Conservation (phyloP, 2,113 vertebrate genomes). For the Sphyrna mokarran region DNA sequence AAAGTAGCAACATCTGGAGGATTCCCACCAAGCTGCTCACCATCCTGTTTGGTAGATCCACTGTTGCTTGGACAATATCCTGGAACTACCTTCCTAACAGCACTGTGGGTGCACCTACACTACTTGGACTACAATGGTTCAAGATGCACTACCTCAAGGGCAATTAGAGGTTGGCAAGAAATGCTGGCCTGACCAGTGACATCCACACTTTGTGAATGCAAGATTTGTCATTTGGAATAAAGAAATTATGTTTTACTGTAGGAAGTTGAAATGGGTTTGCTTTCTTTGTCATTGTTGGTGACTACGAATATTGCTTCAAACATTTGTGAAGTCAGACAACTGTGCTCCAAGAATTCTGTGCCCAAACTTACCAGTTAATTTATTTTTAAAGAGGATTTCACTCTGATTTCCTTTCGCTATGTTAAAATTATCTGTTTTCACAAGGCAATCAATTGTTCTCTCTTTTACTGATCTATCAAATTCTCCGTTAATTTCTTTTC, state of each 20-base stretch:
- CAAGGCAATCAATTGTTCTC: neutral
- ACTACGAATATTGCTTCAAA: neutral
- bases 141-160: too few species aligned
- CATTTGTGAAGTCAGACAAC: neutral
- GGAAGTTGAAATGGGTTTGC: neutral
- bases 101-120: too few species aligned
- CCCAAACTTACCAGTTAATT: neutral
- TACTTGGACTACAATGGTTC: too few species aligned
- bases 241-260: neutral
- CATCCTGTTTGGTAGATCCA: too few species aligned
- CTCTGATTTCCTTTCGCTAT: neutral
- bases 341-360: neutral
- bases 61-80: too few species aligned
- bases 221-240: too few species aligned
- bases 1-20: too few species aligned
- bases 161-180: too few species aligned
- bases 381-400: neutral
- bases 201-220: too few species aligned
- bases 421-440: neutral
- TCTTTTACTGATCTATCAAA: neutral
- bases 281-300: neutral
- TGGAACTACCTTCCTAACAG: too few species aligned
- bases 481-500: neutral
- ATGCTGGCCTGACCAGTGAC: too few species aligned
- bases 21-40: too few species aligned